Base-by-base conservation (phyloP, 1,140 invertebrate genomes). In the Arion vulgaris region DNA sequence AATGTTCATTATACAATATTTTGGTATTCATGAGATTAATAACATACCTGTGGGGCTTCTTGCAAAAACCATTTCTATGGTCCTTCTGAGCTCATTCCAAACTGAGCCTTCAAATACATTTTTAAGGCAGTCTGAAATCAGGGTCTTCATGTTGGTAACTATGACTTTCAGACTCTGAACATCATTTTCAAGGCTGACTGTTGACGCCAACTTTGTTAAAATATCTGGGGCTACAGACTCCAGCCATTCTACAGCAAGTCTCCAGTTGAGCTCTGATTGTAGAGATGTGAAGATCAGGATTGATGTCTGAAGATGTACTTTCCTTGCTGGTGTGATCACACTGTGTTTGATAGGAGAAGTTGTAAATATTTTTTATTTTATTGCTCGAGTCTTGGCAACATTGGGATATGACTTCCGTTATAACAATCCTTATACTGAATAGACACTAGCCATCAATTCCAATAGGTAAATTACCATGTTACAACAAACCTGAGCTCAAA, bases 191-290 rank as follows among this genome's bases (percentile, higher is more conserved):
- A 7, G n/a, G 41, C n/a, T 15, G 41, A 23, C 4, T 19, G 9
- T 49, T 13, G 34, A 17, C 32, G 1, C 19, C 36, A 53, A 57
- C 34, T n/a, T 62, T 23, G 53, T n/a, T 26, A 41, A 0, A 45
- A 72, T 19, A 13, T 17, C 0, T 26, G 32, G 17, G 2, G 53
- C 45, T 19, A 71, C 26, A 0, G 51, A 13, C 34, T 84, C 53
- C 26, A 81, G 23, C 83, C 83, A 84, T 36, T 78, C 68, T 19
- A 82, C 26, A 23, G 80, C 75, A 38, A 85, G 84, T 19, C 68
- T 62, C 84, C 84, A 82, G n/a, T 28, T 75, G 15, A 39, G 23
- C 66, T 74, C 69, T 23, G 76, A 75, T 66, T 74, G 80, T 38
- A 80, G 72, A 53, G 75, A 26, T 23, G 49, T 9, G 41, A 82